Conservation (phyloP, 2,888 invertebrate species). For the Pseudococcus viburni region DNA sequence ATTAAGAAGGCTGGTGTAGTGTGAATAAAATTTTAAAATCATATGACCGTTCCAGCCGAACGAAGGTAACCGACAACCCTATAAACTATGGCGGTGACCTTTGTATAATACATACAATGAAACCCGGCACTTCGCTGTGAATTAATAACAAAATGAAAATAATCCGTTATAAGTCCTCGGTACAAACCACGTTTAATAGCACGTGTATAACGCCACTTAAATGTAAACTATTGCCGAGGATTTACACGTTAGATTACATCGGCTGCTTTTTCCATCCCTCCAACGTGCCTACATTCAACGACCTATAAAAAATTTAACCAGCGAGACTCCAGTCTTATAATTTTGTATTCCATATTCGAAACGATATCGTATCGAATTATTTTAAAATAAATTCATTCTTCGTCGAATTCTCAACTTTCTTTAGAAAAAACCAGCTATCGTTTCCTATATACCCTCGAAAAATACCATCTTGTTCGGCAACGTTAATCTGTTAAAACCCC, state of each 20-base stretch:
- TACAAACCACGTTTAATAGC: conserved; percentile 38
- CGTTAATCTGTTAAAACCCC: background rate
- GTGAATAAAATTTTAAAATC: background rate
- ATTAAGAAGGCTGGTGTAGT: background rate
- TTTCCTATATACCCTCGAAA: too few species aligned
- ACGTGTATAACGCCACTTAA: conserved; percentile 32
- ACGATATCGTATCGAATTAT: too few species aligned
- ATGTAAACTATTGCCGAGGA: conserved; percentile 18
- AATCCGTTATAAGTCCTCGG: conserved; percentile 36
- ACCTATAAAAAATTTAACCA: background rate
- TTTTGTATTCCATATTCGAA: background rate
- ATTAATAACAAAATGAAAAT: conserved; percentile 54
- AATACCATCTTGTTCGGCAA: background rate
- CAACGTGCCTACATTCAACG: background rate
- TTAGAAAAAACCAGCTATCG: too few species aligned
- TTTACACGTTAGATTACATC: conserved; percentile 38
- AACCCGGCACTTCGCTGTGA: background rate
- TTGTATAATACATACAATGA: background rate
- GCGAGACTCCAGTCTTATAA: background rate
- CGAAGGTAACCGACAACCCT: background rate
- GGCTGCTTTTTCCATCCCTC: background rate
- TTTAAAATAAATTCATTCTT: background rate
- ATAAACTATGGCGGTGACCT: background rate
- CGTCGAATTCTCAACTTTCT: background rate
- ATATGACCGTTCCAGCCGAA: background rate